phyloP scores from a whole-genome alignment of 1,140 invertebrate genomes.

The Aricia agestis region DNA sequence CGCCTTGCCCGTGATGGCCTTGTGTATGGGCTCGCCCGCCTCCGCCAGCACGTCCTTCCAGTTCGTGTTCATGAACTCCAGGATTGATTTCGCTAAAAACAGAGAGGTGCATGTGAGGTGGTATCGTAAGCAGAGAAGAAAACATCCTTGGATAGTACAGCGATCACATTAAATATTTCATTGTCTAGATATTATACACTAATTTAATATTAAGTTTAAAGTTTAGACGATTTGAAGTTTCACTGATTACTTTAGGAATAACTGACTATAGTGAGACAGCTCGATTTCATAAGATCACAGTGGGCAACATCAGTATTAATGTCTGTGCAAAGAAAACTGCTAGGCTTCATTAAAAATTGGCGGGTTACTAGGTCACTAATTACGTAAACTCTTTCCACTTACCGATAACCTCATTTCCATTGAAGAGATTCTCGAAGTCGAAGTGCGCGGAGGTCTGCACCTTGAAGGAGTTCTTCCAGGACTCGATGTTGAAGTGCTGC shows the following conservation, averaged over 20 bases:
- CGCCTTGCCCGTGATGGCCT: conserved; percentile 37
- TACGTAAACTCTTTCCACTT: conserved; percentile 25
- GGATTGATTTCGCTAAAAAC: conserved; percentile 29
- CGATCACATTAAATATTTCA: too few species aligned
- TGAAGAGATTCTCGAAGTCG: conserved; percentile 74
- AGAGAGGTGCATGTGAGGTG: background rate
- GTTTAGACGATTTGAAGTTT: too few species aligned
- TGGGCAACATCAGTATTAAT: too few species aligned
- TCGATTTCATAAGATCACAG: too few species aligned
- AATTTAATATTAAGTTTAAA: too few species aligned
- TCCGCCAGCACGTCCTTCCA: conserved; percentile 62
- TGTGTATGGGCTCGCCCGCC: conserved; percentile 44
- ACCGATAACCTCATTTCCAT: conserved; percentile 75
- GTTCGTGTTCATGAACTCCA: conserved; percentile 52
- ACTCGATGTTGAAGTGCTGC: conserved; percentile 56
- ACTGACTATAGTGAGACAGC: too few species aligned
- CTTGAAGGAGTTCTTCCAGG: conserved; percentile 43
- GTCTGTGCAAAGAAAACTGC: too few species aligned
- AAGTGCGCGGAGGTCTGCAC: conserved; percentile 51
- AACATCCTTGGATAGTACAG: too few species aligned
- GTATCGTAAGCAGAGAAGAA: too few species aligned
- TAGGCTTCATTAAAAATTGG: background rate
- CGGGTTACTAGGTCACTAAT: conserved; percentile 23
- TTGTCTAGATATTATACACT: too few species aligned
- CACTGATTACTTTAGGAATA: too few species aligned